phyloP scores from a whole-genome alignment of 2,113 vertebrate genomes.

The Myotis brandtii region DNA sequence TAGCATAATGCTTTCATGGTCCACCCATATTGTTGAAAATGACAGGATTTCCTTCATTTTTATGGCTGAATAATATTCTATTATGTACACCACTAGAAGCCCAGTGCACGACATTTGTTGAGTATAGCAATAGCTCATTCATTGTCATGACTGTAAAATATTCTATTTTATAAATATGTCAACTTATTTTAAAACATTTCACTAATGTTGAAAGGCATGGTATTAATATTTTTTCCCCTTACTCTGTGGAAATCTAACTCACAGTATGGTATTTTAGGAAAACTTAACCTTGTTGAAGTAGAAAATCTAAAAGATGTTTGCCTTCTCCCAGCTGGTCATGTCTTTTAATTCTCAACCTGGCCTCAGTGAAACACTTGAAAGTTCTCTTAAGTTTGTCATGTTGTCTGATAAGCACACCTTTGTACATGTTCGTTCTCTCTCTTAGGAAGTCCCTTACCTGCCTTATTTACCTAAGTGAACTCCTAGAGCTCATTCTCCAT shows the following conservation, averaged over 20 bases:
- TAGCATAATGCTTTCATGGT: background rate
- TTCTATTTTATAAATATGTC: constrained; percentile 12
- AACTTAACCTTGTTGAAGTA: background rate
- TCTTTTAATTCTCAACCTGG: background rate
- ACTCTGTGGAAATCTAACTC: background rate
- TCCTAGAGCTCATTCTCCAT: background rate
- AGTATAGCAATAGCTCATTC: background rate
- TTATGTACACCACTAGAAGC: background rate
- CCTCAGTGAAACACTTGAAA: background rate
- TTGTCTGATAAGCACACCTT: background rate
- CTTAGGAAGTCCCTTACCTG: background rate
- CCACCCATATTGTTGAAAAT: background rate
- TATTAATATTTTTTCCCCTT: background rate
- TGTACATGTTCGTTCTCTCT: background rate
- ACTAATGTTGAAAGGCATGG: background rate
- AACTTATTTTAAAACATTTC: background rate
- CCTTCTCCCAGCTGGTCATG: background rate
- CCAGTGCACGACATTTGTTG: background rate
- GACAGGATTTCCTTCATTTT: constrained; percentile 25
- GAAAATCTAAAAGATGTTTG: background rate
- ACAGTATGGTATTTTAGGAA: constrained; percentile 24
- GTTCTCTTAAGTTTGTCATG: background rate
- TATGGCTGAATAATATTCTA: background rate
- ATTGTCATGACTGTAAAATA: background rate
- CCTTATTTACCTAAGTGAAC: background rate